Evolutionary conservation across 2,797 vertebrate genomes (phyloP), one percentile per base, ranked within the genome.

Genomic region (Sebastes diaconus): DNA sequence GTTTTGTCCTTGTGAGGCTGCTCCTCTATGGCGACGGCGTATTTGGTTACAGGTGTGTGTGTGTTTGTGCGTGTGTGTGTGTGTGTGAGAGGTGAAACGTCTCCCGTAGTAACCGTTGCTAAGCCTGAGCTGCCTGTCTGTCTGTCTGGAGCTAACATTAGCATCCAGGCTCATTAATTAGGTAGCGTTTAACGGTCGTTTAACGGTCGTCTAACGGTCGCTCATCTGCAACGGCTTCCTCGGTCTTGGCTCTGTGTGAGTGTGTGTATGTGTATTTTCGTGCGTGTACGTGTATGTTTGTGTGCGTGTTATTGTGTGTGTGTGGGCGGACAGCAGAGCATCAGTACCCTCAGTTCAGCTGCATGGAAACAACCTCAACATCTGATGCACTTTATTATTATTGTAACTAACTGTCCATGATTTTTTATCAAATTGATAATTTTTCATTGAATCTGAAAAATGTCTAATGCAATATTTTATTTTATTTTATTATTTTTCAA

Each of bases 101-200:
- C 67, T 75, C 42, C 75, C 88, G 7, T 90, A 63, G 86, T 74
- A 84, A 90, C 90, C 57, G 83, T 68, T 83, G 80, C 74, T 75
- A 83, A 55, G 79, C 46, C 60, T 29, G 4, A n/a, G 55, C 65
- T 69, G 36, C 64, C 71, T 27, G 13, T 68, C 71, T 27, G 80
- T 54, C 69, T 52, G 46, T 50, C 46, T 54, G 50, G n/a, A 27
- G 73, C 75, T 81, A 10, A 59, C 39, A 60, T 86, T 81, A 74
- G 61, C 76, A 60, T 69, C 52, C 46, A 3, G 25, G 68, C 65
- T 66, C 67, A 42, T 73, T 83, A 76, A 79, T 69, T 42, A 83
- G 16, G 29, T 36, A n/a, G 79, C 16, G 24, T 32, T 77, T 52
- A 74, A 18, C 20, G 20, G 50, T 36, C 20, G 24, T 32, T 1